These are phyloP conservation scores for Rhabditoides inermis DNA, from an alignment of 2,888 invertebrate species.

Conservation along the genomic window DNA sequence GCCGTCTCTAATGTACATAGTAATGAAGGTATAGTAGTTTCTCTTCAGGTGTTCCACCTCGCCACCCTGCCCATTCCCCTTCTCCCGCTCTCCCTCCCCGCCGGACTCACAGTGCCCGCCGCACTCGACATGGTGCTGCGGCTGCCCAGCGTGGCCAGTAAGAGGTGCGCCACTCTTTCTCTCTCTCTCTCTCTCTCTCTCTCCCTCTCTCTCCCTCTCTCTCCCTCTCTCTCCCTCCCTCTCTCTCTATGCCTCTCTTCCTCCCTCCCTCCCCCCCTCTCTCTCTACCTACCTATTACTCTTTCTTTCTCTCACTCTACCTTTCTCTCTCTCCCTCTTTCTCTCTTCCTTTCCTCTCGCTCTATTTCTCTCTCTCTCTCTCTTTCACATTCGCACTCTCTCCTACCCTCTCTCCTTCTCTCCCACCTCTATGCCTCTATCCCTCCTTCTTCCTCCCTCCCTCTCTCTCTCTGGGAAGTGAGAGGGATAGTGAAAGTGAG, in stretches of 20 bases:
- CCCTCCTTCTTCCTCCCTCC: background rate
- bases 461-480: background rate
- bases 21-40: too few relatives aligned
- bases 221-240: background rate
- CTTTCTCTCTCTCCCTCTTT: too few relatives aligned
- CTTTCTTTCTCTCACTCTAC: too few relatives aligned
- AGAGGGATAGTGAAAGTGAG: too few relatives aligned
- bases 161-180: constrained; percentile 59
- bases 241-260: background rate
- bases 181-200: background rate
- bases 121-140: constrained; percentile 71
- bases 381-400: background rate
- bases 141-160: constrained; percentile 83
- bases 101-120: constrained; percentile 61
- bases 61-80: constrained; percentile 53
- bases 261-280: background rate
- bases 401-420: too few relatives aligned
- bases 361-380: background rate
- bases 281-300: too few relatives aligned
- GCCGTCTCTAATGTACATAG: too few relatives aligned
- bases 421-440: background rate
- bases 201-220: background rate
- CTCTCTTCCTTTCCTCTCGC: background rate
- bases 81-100: constrained; percentile 56
- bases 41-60: constrained; percentile 63